Evolutionary conservation across 2,113 vertebrate species (phyloP).

Genomic region (Taurulus bubalis): DNA sequence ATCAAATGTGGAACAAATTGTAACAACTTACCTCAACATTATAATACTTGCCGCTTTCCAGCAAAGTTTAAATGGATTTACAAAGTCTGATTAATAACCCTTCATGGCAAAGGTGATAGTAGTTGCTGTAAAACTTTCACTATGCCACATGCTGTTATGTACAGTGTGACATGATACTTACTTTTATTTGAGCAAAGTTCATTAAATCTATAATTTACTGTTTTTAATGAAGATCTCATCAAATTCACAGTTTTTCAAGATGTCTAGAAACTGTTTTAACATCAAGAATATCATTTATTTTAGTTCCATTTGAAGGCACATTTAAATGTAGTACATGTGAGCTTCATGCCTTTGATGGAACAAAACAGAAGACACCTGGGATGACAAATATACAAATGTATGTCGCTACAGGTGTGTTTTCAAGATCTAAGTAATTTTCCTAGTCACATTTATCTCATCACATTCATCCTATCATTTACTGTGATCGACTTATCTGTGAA

Average conservation of each 20-base stretch:
- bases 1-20: slow-evolving; percentile 14
- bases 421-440: background rate
- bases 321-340: background rate
- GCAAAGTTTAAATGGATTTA: background rate
- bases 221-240: background rate
- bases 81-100: background rate
- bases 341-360: background rate
- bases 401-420: background rate
- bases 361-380: background rate
- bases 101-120: background rate
- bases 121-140: background rate
- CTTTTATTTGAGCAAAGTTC: background rate
- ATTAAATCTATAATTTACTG: background rate
- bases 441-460: background rate
- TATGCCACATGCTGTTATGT: background rate
- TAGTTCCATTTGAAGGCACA: background rate
- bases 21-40: background rate
- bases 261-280: background rate
- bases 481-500: background rate
- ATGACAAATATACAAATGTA: background rate
- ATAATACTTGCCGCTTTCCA: background rate
- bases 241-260: background rate
- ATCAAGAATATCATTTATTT: background rate
- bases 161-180: background rate
- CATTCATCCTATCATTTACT: background rate